A percentile compares a stretch with the other conserved stretches of the same genome.
Conservation (phyloP, 1,140 invertebrate species). For the Drosophila obscura region DNA sequence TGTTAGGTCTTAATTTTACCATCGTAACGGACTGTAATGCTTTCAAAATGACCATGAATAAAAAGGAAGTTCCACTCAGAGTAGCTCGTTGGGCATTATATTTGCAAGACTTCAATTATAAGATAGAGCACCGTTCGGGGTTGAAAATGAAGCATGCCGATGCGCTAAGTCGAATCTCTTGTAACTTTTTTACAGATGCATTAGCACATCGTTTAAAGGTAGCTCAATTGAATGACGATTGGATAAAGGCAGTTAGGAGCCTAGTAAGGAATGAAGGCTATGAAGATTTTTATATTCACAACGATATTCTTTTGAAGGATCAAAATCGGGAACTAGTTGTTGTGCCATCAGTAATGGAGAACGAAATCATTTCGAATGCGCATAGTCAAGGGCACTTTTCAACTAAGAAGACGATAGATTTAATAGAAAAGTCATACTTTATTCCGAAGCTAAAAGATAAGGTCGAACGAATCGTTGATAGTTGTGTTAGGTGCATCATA, state of each 20-base stretch:
- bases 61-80: conserved; percentile 27
- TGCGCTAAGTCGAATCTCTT: conserved; percentile 37
- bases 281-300: neutral
- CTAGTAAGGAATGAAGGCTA: conserved; percentile 1
- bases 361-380: conserved; percentile 9
- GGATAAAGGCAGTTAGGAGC: conserved; percentile 2
- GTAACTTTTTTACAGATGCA: conserved; percentile 8
- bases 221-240: conserved; percentile 17
- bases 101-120: conserved; percentile 38
- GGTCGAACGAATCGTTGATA: neutral
- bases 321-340: conserved; percentile 3
- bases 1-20: conserved; percentile 26
- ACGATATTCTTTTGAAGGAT: neutral
- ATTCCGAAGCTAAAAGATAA: conserved; percentile 19
- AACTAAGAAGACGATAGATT: conserved; percentile 5
- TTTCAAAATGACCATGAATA: conserved; percentile 36
- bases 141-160: conserved; percentile 35
- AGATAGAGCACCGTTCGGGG: conserved; percentile 35
- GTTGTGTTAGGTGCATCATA: conserved; percentile 5
- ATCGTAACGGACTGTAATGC: conserved; percentile 44
- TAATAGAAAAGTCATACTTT: conserved; percentile 14
- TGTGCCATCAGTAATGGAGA: conserved; percentile 1
- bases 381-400: neutral
- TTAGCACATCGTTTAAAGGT: conserved; percentile 6
- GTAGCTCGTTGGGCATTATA: too few relatives aligned